These are phyloP conservation scores for Orbicella faveolata DNA, from an alignment of 64 coral and sea anemone genomes.

Conservation along the genomic window DNA sequence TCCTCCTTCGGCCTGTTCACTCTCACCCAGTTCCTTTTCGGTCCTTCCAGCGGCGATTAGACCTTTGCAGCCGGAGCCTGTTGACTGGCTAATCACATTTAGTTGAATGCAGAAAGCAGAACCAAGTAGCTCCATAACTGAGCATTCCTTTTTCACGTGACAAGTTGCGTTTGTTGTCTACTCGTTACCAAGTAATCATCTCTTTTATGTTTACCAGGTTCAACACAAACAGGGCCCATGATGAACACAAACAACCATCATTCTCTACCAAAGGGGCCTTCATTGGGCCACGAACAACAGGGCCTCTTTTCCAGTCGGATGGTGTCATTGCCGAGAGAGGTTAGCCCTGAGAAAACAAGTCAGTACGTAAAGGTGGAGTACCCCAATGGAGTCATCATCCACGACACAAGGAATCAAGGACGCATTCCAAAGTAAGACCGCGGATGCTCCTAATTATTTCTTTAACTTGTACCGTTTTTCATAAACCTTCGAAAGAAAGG, in stretches of 20 bases:
- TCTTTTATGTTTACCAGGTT: neutral
- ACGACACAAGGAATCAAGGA: conserved; percentile 41
- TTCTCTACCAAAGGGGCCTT: neutral
- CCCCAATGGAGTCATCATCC: conserved; percentile 45
- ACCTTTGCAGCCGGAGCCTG: too few relatives aligned
- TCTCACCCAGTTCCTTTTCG: too few relatives aligned
- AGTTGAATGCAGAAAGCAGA: too few relatives aligned
- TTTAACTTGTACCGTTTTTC: too few relatives aligned
- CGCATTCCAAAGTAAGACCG: conserved; percentile 31
- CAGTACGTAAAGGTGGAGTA: conserved; percentile 39
- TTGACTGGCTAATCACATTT: too few relatives aligned
- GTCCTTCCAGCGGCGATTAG: too few relatives aligned
- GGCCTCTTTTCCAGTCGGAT: neutral
- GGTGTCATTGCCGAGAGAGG: conserved; percentile 6
- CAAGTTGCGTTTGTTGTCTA: too few relatives aligned
- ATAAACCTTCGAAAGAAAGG: too few relatives aligned
- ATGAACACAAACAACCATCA: conserved; percentile 2
- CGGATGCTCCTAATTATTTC: too few relatives aligned
- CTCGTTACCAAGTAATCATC: neutral
- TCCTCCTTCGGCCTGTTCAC: too few relatives aligned
- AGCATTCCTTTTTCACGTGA: too few relatives aligned
- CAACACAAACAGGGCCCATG: neutral
- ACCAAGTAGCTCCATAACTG: too few relatives aligned
- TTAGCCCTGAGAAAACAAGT: conserved; percentile 6
- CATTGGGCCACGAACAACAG: conserved; percentile 4